Evolutionary conservation across 2,113 vertebrate genomes (phyloP), one percentile per base, ranked within the genome.

Genomic region (Vulpes lagopus): DNA sequence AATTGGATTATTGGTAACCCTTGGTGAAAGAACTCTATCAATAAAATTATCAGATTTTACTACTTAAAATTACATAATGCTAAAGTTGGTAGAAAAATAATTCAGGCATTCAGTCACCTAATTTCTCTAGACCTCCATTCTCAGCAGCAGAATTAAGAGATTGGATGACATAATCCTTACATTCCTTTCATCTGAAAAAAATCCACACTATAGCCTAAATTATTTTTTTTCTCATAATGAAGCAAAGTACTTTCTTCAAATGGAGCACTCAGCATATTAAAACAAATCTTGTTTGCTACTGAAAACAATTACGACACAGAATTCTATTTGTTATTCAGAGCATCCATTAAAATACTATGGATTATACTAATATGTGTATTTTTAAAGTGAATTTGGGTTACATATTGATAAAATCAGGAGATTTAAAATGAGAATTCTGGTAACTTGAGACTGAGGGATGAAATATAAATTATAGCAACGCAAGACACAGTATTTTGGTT

Each of bases 201-300:
- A 51, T 19, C 35, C 43, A 32, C 4, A 51, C 5, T 64, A 38
- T 5, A 74, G 14, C 32, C 3, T 80, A 30, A n/a, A 43, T 62
- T 62, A 64, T 79, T 83, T 93, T 95, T 93, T 94, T 79, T 27
- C 35, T 88, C 53, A 57, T 62, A 71, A 53, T 14, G 91, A 94
- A 90, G 9, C 43, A 84, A 90, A 94, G 9, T 43, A 73, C 15
- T 80, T 15, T 93, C 38, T 80, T 84, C 81, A 79, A 88, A 88
- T 64, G 43, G 64, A 8, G 8, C 17, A 65, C 8, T 64, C 25
- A 23, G 64, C 6, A 11, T 49, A 43, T 62, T 51, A 87, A 83
- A 49, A 55, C 8, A 84, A 55, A 49, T 53, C 32, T 65, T 82
- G 11, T 74, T 88, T 83, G 20, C 23, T 80, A 88, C 64, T 67